These are phyloP conservation scores for Incurvaria masculella DNA, from an alignment of 2,888 invertebrate genomes.

Conservation along the genomic window DNA sequence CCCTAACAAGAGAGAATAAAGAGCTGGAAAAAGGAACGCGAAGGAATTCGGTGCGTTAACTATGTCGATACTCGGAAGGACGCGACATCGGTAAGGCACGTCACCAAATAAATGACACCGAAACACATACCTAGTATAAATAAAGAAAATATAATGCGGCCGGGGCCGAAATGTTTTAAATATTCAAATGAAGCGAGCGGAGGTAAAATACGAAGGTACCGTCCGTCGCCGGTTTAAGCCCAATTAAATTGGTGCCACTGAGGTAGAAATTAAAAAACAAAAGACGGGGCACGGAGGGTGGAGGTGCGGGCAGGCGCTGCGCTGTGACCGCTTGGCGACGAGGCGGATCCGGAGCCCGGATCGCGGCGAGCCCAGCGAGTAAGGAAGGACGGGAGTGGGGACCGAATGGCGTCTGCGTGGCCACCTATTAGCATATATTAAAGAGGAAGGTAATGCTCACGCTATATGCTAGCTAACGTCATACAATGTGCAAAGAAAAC, in stretches of 20 bases:
- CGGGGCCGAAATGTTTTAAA: conserved; percentile 52
- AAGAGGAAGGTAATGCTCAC: too few relatives aligned
- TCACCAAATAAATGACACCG: conserved; percentile 53
- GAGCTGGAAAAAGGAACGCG: conserved; percentile 53
- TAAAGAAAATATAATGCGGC: conserved; percentile 51
- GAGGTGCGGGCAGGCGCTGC: background rate
- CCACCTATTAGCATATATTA: too few relatives aligned
- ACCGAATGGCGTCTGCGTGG: too few relatives aligned
- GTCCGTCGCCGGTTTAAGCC: conserved; percentile 52
- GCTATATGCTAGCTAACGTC: too few relatives aligned
- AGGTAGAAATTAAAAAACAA: conserved; percentile 58
- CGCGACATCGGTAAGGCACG: conserved; percentile 55
- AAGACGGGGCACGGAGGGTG: conserved; percentile 51
- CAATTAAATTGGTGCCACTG: conserved; percentile 59
- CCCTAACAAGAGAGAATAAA: conserved; percentile 37
- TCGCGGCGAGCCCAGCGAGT: too few relatives aligned
- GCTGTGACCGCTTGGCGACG: too few relatives aligned
- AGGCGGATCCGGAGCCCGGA: too few relatives aligned
- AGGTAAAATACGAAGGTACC: conserved; percentile 56
- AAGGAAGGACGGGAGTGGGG: too few relatives aligned
- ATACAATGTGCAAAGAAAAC: too few relatives aligned
- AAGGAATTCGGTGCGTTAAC: conserved; percentile 49
- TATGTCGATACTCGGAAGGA: conserved; percentile 56
- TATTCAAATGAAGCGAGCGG: conserved; percentile 56
- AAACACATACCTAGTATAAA: conserved; percentile 55